phyloP scores from a whole-genome alignment of 2,888 invertebrate species.

The Tubiluchus corallicola region DNA sequence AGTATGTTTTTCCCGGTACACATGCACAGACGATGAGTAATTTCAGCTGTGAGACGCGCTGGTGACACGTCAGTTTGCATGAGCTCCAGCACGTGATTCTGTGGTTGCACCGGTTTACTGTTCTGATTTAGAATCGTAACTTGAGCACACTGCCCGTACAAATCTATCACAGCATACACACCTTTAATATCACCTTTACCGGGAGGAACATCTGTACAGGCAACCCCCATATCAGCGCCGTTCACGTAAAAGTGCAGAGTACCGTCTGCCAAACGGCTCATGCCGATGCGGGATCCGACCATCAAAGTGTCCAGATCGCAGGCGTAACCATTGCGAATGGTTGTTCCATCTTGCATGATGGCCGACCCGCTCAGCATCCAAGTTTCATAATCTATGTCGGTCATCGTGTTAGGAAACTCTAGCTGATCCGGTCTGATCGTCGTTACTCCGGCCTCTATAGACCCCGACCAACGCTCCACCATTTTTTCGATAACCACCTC shows the following conservation, averaged over 20 bases:
- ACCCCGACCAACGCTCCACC: conserved; percentile 82
- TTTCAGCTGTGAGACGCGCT: conserved; percentile 11
- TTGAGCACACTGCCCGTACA: conserved; percentile 86
- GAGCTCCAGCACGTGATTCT: conserved; percentile 9
- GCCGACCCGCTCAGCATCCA: conserved; percentile 49
- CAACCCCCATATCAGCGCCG: conserved; percentile 25
- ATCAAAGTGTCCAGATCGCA: conserved; percentile 64
- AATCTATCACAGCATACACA: conserved; percentile 80
- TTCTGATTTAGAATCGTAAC: conserved; percentile 45
- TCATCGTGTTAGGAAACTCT: conserved; percentile 69
- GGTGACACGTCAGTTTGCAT: conserved; percentile 14
- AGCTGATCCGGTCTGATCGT: conserved; percentile 74
- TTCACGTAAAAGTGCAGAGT: conserved; percentile 33
- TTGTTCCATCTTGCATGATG: conserved; percentile 44
- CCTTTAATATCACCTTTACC: conserved; percentile 31
- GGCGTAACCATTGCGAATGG: conserved; percentile 60
- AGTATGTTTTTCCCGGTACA: conserved; percentile 46
- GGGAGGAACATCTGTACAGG: conserved; percentile 22
- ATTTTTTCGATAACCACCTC: conserved; percentile 73
- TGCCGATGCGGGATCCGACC: conserved; percentile 58
- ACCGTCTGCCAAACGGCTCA: conserved; percentile 67
- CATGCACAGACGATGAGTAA: conserved; percentile 29
- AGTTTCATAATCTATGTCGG: conserved; percentile 72
- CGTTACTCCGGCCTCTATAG: conserved; percentile 75
- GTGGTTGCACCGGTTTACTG: conserved; percentile 37